phyloP scores from a whole-genome alignment of 2,113 vertebrate genomes.

The Sinocyclocheilus anophthalmus region DNA sequence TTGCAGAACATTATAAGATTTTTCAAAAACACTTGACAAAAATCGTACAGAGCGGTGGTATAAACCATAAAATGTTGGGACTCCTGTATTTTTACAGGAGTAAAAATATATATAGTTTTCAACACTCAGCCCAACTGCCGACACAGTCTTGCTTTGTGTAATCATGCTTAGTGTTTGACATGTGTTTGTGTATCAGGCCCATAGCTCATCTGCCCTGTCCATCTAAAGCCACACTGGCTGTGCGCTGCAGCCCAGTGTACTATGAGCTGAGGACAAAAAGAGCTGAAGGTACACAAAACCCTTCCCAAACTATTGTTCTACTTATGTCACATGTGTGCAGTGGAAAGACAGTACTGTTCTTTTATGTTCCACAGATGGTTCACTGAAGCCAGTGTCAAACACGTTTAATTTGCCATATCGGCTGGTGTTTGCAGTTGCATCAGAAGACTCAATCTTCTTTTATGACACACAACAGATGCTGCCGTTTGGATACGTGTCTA shows the following conservation, averaged over 20 bases:
- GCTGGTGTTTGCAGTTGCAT: conserved; percentile 94
- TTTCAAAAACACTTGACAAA: not conserved
- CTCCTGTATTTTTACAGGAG: not conserved
- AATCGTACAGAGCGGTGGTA: not conserved
- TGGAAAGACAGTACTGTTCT: not conserved
- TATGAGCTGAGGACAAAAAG: conserved; percentile 82
- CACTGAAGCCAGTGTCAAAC: conserved; percentile 60
- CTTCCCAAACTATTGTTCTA: not conserved
- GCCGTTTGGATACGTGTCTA: conserved; percentile 92
- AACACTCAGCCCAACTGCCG: not conserved
- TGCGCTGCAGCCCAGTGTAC: conserved; percentile 93
- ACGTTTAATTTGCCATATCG: conserved; percentile 86
- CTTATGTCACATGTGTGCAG: not conserved
- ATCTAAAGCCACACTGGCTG: conserved; percentile 91
- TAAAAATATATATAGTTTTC: no score
- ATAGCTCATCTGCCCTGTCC: conserved; percentile 93
- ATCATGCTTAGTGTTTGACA: not conserved
- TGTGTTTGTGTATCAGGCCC: conserved; percentile 75
- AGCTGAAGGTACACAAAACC: conserved; percentile 73
- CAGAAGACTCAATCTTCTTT: conserved; percentile 91
- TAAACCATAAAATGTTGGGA: not conserved
- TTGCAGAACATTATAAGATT: not conserved
- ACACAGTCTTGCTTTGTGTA: not conserved
- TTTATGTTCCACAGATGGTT: conserved; percentile 71
- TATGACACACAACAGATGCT: conserved; percentile 93